Base-by-base conservation (phyloP, 1,140 invertebrate species). In the Xylocopa sonorina region DNA sequence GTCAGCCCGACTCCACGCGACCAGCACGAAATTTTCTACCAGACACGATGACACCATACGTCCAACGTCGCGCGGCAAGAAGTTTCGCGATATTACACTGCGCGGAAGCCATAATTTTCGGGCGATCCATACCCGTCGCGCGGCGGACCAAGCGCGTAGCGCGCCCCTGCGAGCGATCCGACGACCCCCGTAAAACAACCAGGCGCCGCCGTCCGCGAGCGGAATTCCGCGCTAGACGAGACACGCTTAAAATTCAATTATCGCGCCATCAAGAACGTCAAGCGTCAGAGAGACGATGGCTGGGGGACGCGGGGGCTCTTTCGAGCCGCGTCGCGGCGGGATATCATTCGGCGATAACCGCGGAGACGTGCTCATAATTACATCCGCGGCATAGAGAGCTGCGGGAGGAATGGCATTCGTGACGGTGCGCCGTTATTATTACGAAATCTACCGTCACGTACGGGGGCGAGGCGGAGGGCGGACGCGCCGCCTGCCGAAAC, bases 391-490 rank as follows among this genome's bases (percentile, higher is more conserved):
- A 34, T 48, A 5, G 76, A 53, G 41, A 80, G 63, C 57, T 55
- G 50, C 53, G 32, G 50, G n/a, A n/a, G 74, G 57, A 85, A 78
- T 81, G 63, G 58, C 63, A 85, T 73, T 81, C 75, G 50, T 27
- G 57, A 66, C 63, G 69, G 66, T 63, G 62, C n/a, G n/a, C 63
- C 48, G 58, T 85, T 85, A 81, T 84, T 85, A 81, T 78, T 80
- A 58, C 71, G 43, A 46, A 84, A 85, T 85, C 84, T 75, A 68
- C 55, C 73, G 64, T 82, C 81, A 64, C 69, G 77, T 55, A 46
- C 41, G 29, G 0, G 12, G 18, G 41, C 60, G 16, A n/a, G n/a
- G n/a, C n/a, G n/a, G n/a, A n/a, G n/a, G 27, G 27, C 63, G 12
- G 24, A 12, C 41, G 32, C 21, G 10, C 14, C 3, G 16, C 43